Base-by-base conservation (phyloP, 2,113 vertebrate genomes). In the Gila orcuttii region DNA sequence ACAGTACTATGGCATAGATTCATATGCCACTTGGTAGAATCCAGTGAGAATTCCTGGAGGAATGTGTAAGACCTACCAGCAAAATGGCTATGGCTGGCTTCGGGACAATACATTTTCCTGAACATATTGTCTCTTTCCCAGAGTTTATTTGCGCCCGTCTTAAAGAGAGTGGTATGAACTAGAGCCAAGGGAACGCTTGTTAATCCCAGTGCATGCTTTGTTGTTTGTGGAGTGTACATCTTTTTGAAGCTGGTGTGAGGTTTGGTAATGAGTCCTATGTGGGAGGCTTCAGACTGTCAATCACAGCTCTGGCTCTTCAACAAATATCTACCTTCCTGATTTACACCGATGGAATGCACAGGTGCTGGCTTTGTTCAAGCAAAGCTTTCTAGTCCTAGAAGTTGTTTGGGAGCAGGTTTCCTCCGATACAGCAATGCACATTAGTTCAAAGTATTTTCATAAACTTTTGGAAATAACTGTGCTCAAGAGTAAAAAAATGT, bases 241-340 rank as follows among this genome's bases (percentile, higher is more conserved):
- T 62, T 79, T 69, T 60, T 81, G 68, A 84, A 69, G 68, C 28
- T 15, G 19, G 47, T 74, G 81, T 64, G 50, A 71, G 47, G 47
- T 42, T 45, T 64, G 19, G 39, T 77, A 87, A 87, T 62, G 83
- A 79, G 33, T 85, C 84, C 79, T 75, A 64, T 57, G 85, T 64
- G 83, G 68, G 57, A 74, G 74, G 83, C 36, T 45, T 3, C 75
- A 47, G 28, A 45, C n/a, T 59, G 80, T 79, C 75, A 79, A 36
- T 79, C 15, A 80, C 3, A 75, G 31, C 17, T 50, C 47, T 60
- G 77, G n/a, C 7, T 19, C n/a, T n/a, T 52, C 42, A 79, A 31
- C 62, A 59, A 9, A 25, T 21, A 82, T 68, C 66, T 47, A 81
- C 47, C 64, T 23, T 47, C 9, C 42, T 69, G 55, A 42, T 36